Conservation (phyloP, 1,140 invertebrate genomes). For the Pinna nobilis region DNA sequence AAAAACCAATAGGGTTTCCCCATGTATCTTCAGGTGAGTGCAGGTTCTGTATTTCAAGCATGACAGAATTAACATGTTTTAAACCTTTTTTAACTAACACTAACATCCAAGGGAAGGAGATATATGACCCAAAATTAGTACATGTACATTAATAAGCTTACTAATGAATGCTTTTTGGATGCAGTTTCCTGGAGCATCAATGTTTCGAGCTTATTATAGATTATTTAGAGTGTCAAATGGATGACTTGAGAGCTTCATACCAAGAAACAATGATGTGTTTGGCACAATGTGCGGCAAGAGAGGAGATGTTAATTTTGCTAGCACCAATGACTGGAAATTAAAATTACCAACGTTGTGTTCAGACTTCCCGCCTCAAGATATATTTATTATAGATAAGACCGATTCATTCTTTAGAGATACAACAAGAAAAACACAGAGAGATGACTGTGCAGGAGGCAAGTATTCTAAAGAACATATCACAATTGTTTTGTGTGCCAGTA, state of each 20-base stretch:
- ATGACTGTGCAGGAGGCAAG: conserved; percentile 40
- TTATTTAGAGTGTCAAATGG: conserved; percentile 58
- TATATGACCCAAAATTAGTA: conserved; percentile 37
- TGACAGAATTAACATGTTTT: no score
- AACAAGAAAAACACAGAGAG: conserved; percentile 25
- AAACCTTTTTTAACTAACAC: no score
- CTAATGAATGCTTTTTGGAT: conserved; percentile 32
- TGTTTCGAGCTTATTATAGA: conserved; percentile 22
- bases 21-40: no score
- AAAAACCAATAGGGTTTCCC: no score
- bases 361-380: conserved; percentile 38
- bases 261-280: conserved; percentile 38
- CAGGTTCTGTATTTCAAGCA: no score
- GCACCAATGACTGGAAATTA: conserved; percentile 28
- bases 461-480: conserved; percentile 48
- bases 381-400: conserved; percentile 52
- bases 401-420: conserved; percentile 25
- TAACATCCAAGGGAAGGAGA: no score
- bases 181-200: neutral
- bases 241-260: conserved; percentile 36
- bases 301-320: conserved; percentile 18
- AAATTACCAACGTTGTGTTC: conserved; percentile 22
- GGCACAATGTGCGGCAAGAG: conserved; percentile 34
- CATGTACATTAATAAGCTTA: conserved; percentile 29
- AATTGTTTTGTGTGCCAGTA: conserved; percentile 36